Evolutionary conservation across 2,797 vertebrate species (phyloP).

Genomic region (Momotus momota): DNA sequence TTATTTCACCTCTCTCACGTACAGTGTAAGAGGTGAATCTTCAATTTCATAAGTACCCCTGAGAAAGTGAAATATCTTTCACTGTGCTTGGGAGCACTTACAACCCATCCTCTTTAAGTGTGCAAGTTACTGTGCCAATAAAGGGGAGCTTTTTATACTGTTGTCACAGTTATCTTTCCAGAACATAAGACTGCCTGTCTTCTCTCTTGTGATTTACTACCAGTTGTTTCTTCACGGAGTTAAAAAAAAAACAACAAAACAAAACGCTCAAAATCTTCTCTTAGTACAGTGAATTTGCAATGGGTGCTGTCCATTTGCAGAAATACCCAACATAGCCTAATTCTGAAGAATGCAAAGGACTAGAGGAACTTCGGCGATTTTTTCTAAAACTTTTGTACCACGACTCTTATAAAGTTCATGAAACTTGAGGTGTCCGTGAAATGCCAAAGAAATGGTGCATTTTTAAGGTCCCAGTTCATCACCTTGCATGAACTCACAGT

Average conservation of each 20-base stretch:
- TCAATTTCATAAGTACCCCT: neutral
- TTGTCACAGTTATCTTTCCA: neutral
- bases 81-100: neutral
- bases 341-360: slow-evolving; percentile 49
- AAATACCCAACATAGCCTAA: slow-evolving; percentile 48
- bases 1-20: neutral
- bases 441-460: slow-evolving; percentile 49
- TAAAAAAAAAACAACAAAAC: neutral
- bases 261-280: neutral
- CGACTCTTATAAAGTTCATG: slow-evolving; percentile 10
- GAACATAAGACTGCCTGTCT: neutral
- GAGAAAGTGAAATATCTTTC: neutral
- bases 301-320: slow-evolving; percentile 11
- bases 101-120: neutral
- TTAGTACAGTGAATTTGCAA: slow-evolving; percentile 45
- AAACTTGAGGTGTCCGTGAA: neutral
- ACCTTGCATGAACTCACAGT: slow-evolving; percentile 47
- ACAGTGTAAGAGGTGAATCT: neutral
- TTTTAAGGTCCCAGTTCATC: slow-evolving; percentile 56
- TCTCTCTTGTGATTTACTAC: slow-evolving; percentile 6
- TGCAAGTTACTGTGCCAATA: neutral
- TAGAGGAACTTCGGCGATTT: slow-evolving; percentile 14
- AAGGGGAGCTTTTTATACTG: neutral
- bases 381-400: slow-evolving; percentile 22
- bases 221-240: neutral